Percentiles rank a stretch among this genome's conserved stretches.
These are phyloP conservation scores for Lucilia sericata DNA, from an alignment of 1,140 invertebrate species.

Conservation along the genomic window DNA sequence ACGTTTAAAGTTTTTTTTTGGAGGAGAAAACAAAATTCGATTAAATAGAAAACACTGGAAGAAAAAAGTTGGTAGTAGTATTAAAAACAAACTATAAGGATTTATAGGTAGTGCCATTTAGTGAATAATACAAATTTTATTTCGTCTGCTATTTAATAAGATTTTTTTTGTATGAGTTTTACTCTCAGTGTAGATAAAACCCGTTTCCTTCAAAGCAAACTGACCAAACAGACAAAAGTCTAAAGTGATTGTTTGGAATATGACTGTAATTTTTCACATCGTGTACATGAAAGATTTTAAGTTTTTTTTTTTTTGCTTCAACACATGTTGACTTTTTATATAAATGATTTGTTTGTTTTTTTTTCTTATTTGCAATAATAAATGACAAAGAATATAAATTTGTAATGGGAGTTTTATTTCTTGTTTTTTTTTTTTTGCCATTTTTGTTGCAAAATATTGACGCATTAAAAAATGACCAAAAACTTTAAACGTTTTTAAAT, in stretches of 20 bases:
- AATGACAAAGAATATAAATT: constrained; percentile 8
- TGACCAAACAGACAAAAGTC: not conserved
- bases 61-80: not conserved
- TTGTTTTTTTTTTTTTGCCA: too few species aligned
- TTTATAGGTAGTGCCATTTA: too few species aligned
- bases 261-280: not conserved
- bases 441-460: not conserved
- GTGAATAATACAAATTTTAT: too few species aligned
- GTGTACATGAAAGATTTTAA: not conserved
- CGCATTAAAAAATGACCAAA: too few species aligned
- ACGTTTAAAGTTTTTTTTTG: not conserved
- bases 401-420: not conserved
- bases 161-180: too few species aligned
- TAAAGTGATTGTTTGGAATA: not conserved
- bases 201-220: not conserved
- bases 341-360: not conserved
- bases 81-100: too few species aligned
- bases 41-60: too few species aligned
- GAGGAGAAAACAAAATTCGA: not conserved
- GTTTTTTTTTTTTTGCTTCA: not conserved
- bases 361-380: not conserved
- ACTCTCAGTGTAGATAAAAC: not conserved
- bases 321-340: not conserved
- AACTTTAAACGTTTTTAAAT: too few species aligned
- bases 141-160: too few species aligned